These are phyloP conservation scores for Phengaris alcon DNA, from an alignment of 2,888 invertebrate genomes.

Conservation along the genomic window DNA sequence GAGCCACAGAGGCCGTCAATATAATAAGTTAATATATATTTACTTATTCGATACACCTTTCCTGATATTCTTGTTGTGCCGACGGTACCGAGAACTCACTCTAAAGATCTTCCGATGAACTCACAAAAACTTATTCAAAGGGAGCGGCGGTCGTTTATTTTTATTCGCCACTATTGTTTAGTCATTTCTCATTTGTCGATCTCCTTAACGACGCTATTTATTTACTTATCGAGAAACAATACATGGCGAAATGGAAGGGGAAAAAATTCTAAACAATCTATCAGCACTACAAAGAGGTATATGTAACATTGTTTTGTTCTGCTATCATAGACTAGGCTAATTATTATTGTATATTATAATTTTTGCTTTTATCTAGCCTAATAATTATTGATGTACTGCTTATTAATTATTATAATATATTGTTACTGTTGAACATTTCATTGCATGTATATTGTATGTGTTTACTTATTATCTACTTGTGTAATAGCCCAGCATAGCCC, in stretches of 20 bases:
- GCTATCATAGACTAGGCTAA: neutral
- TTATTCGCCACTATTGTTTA: conserved; percentile 73
- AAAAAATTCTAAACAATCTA: neutral
- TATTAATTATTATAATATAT: no score
- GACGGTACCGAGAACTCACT: conserved; percentile 60
- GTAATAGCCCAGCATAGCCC: no score
- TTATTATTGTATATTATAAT: no score
- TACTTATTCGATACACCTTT: neutral
- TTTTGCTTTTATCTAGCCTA: no score
- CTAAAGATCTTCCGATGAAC: conserved; percentile 76
- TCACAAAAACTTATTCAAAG: conserved; percentile 72
- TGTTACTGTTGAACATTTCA: no score
- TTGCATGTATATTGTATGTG: no score
- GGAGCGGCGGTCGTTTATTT: conserved; percentile 69
- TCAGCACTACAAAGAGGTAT: neutral
- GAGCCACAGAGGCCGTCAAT: no score
- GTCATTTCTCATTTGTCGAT: conserved; percentile 64
- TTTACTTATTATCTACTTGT: no score
- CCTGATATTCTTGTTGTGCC: conserved; percentile 42
- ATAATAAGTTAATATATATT: no score
- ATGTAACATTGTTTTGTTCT: neutral
- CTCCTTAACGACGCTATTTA: conserved; percentile 34
- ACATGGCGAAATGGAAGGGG: neutral
- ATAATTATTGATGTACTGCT: no score
- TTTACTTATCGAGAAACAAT: conserved; percentile 8